These are phyloP conservation scores for Symphodus melops DNA, from an alignment of 2,113 vertebrate species.

Conservation along the genomic window DNA sequence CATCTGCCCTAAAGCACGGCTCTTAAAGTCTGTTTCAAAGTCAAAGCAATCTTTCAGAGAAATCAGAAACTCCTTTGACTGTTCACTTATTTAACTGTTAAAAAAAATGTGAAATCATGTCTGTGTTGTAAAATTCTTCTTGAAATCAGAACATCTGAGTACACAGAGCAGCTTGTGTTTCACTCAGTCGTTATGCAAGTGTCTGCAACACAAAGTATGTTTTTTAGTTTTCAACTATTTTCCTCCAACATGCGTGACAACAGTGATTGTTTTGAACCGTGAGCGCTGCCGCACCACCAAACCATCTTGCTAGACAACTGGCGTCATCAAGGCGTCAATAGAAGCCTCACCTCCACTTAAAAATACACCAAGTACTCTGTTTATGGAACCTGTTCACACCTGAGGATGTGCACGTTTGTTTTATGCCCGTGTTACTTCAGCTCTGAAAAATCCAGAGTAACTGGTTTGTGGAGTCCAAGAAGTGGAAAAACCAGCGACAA, in stretches of 20 bases:
- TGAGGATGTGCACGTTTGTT: not conserved
- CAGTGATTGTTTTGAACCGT: not conserved
- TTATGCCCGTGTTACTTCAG: not conserved
- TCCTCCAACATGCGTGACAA: not conserved
- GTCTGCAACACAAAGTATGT: not conserved
- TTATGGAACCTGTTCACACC: not conserved
- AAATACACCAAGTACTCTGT: not conserved
- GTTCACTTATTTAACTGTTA: too few relatives aligned
- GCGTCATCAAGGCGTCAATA: too few relatives aligned
- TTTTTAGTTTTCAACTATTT: not conserved
- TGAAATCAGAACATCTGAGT: too few relatives aligned
- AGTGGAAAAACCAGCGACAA: conserved; percentile 3
- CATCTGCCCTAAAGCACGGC: too few relatives aligned
- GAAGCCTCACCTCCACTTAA: not conserved
- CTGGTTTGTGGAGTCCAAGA: not conserved
- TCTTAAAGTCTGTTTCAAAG: too few relatives aligned
- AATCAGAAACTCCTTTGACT: too few relatives aligned
- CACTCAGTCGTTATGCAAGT: not conserved
- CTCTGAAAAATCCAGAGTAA: conserved; percentile 6
- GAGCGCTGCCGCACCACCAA: not conserved
- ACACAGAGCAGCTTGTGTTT: not conserved
- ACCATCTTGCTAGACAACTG: too few relatives aligned
- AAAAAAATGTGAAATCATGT: too few relatives aligned
- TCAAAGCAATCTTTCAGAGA: too few relatives aligned
- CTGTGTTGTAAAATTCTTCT: too few relatives aligned